phyloP scores from a whole-genome alignment of 30 jellyfish, hydroid and myxozoan genomes.

The Pseudorhiza aurosa region DNA sequence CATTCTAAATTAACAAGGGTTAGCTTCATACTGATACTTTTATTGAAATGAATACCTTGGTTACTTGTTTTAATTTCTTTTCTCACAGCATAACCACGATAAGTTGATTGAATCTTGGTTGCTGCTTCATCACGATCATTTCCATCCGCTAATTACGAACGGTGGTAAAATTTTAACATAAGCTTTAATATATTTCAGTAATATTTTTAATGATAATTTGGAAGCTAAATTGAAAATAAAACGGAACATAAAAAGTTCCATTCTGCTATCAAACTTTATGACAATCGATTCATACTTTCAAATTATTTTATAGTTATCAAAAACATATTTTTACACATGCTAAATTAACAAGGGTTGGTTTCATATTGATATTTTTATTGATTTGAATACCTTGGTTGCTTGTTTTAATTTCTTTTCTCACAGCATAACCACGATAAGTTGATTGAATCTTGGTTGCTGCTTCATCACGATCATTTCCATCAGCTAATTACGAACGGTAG shows the following conservation, averaged over 20 bases:
- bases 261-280: too few relatives aligned
- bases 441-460: slow-evolving; percentile 70
- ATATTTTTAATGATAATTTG: not conserved
- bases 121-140: slow-evolving; percentile 49
- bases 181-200: not conserved
- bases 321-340: not conserved
- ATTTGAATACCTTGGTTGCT: not conserved
- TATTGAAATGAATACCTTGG: not conserved
- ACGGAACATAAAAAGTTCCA: too few relatives aligned
- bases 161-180: too few relatives aligned
- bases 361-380: too few relatives aligned
- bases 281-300: too few relatives aligned
- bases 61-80: not conserved
- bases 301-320: not conserved
- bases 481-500: too few relatives aligned
- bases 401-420: slow-evolving; percentile 7
- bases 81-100: slow-evolving; percentile 32
- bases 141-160: too few relatives aligned
- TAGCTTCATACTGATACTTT: too few relatives aligned
- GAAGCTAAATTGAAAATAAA: too few relatives aligned
- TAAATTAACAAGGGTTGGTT: too few relatives aligned
- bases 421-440: slow-evolving; percentile 32
- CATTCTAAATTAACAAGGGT: too few relatives aligned
- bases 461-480: slow-evolving; percentile 5
- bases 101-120: slow-evolving; percentile 46